Conservation (phyloP, 1,140 invertebrate species). For the Drosophila eugracilis region DNA sequence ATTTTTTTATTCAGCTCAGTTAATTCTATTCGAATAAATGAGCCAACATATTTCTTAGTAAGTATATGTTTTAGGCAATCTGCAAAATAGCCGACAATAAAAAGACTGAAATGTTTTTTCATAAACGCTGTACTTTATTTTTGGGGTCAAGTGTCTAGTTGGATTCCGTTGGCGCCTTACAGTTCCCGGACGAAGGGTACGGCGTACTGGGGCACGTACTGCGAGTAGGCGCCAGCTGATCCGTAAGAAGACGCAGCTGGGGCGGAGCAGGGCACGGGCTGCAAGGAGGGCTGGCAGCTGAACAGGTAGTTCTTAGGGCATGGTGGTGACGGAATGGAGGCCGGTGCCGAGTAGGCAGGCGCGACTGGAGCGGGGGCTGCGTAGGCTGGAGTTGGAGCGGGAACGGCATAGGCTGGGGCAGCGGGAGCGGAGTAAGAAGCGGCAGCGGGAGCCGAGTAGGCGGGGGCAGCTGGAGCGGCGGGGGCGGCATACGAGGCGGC, state of each 20-base stretch:
- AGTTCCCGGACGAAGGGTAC: conserved; percentile 68
- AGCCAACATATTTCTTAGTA: too few species aligned
- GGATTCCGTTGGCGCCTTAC: background rate
- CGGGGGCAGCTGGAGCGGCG: conserved; percentile 25
- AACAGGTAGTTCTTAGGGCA: conserved; percentile 82
- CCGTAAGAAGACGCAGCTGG: conserved; percentile 60
- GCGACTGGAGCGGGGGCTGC: conserved; percentile 17
- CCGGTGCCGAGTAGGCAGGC: conserved; percentile 40
- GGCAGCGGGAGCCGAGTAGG: conserved; percentile 18
- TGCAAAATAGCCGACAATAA: background rate
- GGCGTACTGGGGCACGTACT: conserved; percentile 70
- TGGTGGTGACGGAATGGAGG: conserved; percentile 62
- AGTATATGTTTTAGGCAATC: too few species aligned
- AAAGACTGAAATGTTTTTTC: conserved; percentile 3
- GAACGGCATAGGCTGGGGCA: conserved; percentile 23
- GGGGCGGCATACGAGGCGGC: conserved; percentile 36
- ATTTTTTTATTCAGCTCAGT: too few species aligned
- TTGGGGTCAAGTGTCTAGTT: conserved; percentile 3
- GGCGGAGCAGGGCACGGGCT: conserved; percentile 74
- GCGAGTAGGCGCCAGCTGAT: conserved; percentile 66
- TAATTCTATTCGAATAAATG: too few species aligned
- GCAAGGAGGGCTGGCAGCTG: conserved; percentile 78
- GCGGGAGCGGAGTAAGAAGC: conserved; percentile 40
- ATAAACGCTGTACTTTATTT: conserved; percentile 55
- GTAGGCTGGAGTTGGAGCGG: conserved; percentile 26